A percentile compares a stretch with the other conserved stretches of the same genome.
Evolutionary conservation across 2,113 vertebrate genomes (phyloP).

Genomic region (Corydoras maculifer): DNA sequence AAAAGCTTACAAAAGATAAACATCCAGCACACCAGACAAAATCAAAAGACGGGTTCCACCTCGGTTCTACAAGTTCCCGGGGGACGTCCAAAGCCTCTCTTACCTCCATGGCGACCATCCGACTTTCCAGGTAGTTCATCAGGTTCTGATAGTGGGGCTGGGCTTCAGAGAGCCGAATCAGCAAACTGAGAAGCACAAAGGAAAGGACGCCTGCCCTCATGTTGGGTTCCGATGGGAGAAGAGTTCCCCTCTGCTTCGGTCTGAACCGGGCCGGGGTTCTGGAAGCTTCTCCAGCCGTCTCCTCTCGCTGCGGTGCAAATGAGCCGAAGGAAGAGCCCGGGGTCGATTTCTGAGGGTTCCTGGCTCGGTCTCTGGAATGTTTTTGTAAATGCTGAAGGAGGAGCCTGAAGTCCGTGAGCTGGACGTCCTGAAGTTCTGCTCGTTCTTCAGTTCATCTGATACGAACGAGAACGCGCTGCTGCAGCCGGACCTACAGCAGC

Average conservation of each 20-base stretch:
- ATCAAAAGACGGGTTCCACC: no score
- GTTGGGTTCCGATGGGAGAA: constrained; percentile 40
- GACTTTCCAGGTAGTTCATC: constrained; percentile 72
- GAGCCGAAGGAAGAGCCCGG: constrained; percentile 35
- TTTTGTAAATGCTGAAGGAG: no score
- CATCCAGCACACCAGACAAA: no score
- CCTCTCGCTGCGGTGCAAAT: constrained; percentile 22
- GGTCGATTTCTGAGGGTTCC: constrained; percentile 31
- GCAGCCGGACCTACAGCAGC: no score
- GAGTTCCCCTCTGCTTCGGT: constrained; percentile 7
- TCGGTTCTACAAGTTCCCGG: no score
- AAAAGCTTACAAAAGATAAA: no score
- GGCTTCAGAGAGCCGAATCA: constrained; percentile 44
- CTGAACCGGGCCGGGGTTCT: neutral
- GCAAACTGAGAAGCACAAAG: constrained; percentile 50
- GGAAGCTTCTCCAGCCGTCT: neutral
- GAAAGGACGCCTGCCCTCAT: constrained; percentile 61
- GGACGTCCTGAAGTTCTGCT: no score
- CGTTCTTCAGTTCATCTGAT: no score
- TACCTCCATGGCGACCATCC: constrained; percentile 70
- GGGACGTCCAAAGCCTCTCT: constrained; percentile 29
- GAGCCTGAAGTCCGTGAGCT: no score
- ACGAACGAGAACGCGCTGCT: no score
- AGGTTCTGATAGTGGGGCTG: constrained; percentile 70
- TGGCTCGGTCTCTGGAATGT: no score